These are phyloP conservation scores for Mnemiopsis leidyi DNA, from an alignment of 37 sponge, comb jelly and placozoan genomes.

Conservation along the genomic window DNA sequence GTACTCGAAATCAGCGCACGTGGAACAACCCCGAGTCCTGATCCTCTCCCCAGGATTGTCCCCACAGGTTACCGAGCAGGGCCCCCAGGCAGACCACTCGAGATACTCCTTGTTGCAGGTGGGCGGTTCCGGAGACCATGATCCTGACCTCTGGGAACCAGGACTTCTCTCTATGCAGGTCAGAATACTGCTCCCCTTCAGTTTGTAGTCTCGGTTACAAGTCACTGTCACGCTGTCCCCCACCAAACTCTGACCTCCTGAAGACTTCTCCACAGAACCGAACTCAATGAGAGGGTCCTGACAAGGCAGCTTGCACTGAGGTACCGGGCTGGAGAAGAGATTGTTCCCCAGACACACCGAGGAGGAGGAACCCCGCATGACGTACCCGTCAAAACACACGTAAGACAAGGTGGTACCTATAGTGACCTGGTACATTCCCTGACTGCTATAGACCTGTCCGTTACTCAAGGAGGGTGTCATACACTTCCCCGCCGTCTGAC, in stretches of 20 bases:
- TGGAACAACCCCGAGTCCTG: conserved; percentile 17
- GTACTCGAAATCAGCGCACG: conserved; percentile 49
- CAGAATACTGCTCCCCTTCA: not conserved
- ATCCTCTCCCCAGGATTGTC: conserved; percentile 14
- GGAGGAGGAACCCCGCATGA: not conserved
- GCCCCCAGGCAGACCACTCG: conserved; percentile 41
- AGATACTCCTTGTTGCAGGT: conserved; percentile 3
- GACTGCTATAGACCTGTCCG: conserved; percentile 64
- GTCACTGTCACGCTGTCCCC: not conserved
- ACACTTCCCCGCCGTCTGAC: conserved; percentile 14
- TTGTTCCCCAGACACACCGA: conserved; percentile 39
- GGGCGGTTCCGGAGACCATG: not conserved
- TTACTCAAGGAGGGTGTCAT: conserved; percentile 16
- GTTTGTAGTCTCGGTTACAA: not conserved
- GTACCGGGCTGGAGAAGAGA: not conserved
- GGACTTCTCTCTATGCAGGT: not conserved
- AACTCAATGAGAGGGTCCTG: not conserved
- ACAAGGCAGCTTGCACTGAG: conserved; percentile 39
- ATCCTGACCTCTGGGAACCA: not conserved
- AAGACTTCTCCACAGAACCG: not conserved
- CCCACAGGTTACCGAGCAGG: conserved; percentile 19
- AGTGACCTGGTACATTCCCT: conserved; percentile 62
- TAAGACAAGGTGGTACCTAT: conserved; percentile 43
- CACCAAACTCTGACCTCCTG: not conserved
- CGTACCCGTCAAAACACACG: conserved; percentile 1